phyloP scores from a whole-genome alignment of 2,797 vertebrate genomes.

The Aldrovandia affinis region DNA sequence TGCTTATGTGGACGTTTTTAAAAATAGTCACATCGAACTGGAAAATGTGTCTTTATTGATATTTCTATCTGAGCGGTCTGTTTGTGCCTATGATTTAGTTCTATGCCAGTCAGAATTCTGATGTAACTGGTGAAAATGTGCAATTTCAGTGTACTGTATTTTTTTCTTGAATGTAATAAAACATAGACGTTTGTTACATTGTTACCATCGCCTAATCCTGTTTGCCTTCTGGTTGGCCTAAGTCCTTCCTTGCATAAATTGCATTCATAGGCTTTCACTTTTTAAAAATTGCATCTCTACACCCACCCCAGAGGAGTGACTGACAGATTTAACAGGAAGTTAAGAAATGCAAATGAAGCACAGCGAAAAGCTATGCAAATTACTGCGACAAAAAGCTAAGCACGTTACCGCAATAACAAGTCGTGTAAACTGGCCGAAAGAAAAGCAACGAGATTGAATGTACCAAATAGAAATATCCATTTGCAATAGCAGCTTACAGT shows the following conservation, averaged over 20 bases:
- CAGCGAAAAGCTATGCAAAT: not conserved
- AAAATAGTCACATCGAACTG: conserved; percentile 48
- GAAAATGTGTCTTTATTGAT: conserved; percentile 53
- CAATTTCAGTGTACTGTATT: conserved; percentile 77
- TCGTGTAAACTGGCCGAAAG: not conserved
- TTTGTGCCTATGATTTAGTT: conserved; percentile 73
- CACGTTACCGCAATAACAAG: too few relatives aligned
- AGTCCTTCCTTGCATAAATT: not conserved
- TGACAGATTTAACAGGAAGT: not conserved
- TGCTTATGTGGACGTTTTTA: conserved; percentile 53
- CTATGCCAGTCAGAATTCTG: conserved; percentile 76
- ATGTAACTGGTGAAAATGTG: conserved; percentile 79
- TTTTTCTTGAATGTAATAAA: conserved; percentile 76
- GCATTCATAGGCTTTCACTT: not conserved
- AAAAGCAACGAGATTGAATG: not conserved
- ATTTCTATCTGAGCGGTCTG: conserved; percentile 65
- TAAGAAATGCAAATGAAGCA: not conserved
- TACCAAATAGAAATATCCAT: too few relatives aligned
- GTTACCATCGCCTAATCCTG: conserved; percentile 53
- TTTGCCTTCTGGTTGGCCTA: conserved; percentile 1
- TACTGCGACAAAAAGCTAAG: too few relatives aligned
- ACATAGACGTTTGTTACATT: conserved; percentile 74
- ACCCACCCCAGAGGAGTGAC: not conserved
- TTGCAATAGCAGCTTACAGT: too few relatives aligned
- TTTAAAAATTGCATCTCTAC: not conserved